Evolutionary conservation across 2,113 vertebrate genomes (phyloP).

Genomic region (Centrocercus urophasianus): DNA sequence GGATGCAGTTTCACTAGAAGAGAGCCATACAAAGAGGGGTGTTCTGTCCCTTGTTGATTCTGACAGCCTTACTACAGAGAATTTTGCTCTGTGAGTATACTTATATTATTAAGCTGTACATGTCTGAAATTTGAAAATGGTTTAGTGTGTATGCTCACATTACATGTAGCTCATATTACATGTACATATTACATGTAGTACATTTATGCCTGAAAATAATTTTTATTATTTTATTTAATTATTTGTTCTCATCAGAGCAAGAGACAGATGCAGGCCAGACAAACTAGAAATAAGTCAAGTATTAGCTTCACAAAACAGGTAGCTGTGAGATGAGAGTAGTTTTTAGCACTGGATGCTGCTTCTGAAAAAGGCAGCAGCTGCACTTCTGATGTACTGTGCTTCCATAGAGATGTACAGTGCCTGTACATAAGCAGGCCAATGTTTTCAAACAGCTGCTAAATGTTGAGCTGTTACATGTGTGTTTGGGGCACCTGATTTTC

Average conservation of each 20-base stretch:
- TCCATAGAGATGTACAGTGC: not conserved
- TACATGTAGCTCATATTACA: not conserved
- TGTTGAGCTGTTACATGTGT: not conserved
- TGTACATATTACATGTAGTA: too few species aligned
- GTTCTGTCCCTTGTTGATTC: not conserved
- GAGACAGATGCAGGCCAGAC: not conserved
- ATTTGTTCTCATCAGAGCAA: not conserved
- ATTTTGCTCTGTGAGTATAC: not conserved
- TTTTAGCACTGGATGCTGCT: not conserved
- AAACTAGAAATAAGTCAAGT: not conserved
- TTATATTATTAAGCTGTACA: not conserved
- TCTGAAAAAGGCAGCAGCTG: conserved; percentile 11
- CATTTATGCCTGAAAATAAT: not conserved
- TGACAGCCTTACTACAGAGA: not conserved
- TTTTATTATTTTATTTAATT: not conserved
- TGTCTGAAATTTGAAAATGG: not conserved
- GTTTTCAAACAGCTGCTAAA: not conserved
- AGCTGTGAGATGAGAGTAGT: not conserved
- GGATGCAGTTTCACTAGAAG: not conserved
- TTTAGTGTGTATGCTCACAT: not conserved
- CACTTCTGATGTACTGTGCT: not conserved
- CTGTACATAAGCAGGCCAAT: not conserved
- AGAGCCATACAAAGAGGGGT: not conserved
- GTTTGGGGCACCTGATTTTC: not conserved
- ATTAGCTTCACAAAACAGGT: not conserved